Evolutionary conservation across 2,113 vertebrate species (phyloP).

Genomic region (Campylorhamphus procurvoides): DNA sequence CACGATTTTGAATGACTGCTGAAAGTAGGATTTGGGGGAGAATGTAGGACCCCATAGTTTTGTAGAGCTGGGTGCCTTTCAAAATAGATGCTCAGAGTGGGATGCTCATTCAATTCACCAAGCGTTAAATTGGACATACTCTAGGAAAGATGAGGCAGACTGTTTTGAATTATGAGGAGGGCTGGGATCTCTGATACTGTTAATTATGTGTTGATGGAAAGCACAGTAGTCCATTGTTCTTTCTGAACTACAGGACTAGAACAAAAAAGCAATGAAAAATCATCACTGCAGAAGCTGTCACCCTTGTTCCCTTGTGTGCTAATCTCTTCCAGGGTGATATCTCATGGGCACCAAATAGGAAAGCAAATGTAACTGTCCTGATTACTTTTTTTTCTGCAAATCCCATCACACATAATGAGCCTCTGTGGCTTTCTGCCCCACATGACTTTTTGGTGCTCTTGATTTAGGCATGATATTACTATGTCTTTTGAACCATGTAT

Average conservation of each 20-base stretch:
- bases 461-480: not conserved
- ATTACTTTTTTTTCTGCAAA: not conserved
- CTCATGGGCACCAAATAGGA: not conserved
- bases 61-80: not conserved
- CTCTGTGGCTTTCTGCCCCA: not conserved
- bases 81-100: not conserved
- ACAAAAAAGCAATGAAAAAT: not conserved
- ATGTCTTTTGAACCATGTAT: not conserved
- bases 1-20: not conserved
- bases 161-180: not conserved
- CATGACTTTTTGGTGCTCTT: not conserved
- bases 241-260: not conserved
- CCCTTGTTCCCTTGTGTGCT: not conserved
- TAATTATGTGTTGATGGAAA: not conserved
- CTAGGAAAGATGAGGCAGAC: not conserved
- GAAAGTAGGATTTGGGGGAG: not conserved
- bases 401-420: not conserved
- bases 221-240: not conserved
- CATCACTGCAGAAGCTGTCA: not conserved
- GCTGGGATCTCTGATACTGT: not conserved
- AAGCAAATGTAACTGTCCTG: not conserved
- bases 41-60: not conserved
- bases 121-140: not conserved
- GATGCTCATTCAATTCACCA: not conserved
- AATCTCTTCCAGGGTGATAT: not conserved